phyloP scores from a whole-genome alignment of 2,888 invertebrate species.

The Bugulina stolonifera region DNA sequence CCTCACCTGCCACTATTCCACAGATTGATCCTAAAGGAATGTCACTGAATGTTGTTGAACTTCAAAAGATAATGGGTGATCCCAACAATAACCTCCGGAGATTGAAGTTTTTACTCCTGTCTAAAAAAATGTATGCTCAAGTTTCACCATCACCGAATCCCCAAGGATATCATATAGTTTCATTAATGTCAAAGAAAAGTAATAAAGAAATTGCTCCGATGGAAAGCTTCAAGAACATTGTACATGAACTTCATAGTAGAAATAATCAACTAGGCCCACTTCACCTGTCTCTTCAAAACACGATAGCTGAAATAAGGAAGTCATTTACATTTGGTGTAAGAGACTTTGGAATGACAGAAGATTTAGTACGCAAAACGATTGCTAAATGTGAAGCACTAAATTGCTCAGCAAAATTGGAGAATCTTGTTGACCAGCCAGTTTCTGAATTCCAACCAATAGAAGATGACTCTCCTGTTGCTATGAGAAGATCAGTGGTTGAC shows the following conservation, averaged over 20 bases:
- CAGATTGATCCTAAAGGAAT: no score
- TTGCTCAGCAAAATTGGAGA: background rate
- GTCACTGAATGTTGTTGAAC: background rate
- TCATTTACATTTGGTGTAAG: background rate
- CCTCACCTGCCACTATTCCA: no score
- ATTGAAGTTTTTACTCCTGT: background rate
- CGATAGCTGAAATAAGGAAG: background rate
- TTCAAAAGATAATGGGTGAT: background rate
- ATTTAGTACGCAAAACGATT: background rate
- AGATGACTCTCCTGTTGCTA: no score
- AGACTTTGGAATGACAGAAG: conserved; percentile 14
- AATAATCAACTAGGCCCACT: background rate
- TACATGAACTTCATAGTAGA: background rate
- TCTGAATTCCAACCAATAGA: no score
- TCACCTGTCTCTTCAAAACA: background rate
- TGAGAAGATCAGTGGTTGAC: no score
- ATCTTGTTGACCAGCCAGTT: no score
- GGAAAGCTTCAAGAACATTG: background rate
- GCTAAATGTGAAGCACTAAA: background rate
- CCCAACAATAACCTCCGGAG: background rate
- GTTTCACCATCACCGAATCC: background rate
- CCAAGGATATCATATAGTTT: background rate
- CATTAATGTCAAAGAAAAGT: conserved; percentile 12
- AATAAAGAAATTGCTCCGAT: background rate
- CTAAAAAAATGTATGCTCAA: background rate